phyloP scores from a whole-genome alignment of 2,888 invertebrate genomes.

The Yponomeuta plumbellus region DNA sequence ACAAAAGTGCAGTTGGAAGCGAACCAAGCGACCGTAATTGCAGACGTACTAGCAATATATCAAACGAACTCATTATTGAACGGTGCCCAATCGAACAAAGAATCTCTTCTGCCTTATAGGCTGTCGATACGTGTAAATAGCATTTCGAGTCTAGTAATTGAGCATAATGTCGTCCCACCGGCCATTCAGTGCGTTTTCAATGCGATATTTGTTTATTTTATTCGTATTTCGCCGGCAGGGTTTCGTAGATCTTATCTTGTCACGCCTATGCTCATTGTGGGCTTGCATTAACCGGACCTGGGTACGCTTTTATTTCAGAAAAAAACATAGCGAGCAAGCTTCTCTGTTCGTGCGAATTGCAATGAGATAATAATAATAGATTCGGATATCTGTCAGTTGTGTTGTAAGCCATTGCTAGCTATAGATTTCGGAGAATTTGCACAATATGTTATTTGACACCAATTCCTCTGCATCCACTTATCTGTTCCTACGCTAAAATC shows the following conservation, averaged over 20 bases:
- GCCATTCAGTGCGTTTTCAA: slow-evolving; percentile 64
- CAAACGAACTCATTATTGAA: slow-evolving; percentile 40
- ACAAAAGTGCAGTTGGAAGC: slow-evolving; percentile 45
- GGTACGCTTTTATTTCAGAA: slow-evolving; percentile 47
- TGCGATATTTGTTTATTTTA: slow-evolving; percentile 65
- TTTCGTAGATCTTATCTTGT: slow-evolving; percentile 68
- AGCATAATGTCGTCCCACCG: slow-evolving; percentile 61
- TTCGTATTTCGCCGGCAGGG: slow-evolving; percentile 54
- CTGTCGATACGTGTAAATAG: slow-evolving; percentile 49
- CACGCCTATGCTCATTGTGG: slow-evolving; percentile 52
- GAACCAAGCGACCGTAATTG: slow-evolving; percentile 58
- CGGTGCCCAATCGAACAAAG: slow-evolving; percentile 36
- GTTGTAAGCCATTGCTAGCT: neutral
- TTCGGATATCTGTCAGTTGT: neutral
- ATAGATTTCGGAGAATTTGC: neutral
- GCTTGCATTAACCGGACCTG: slow-evolving; percentile 38
- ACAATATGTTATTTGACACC: neutral
- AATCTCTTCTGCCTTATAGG: slow-evolving; percentile 40
- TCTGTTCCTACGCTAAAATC: neutral
- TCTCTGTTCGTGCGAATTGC: slow-evolving; percentile 48
- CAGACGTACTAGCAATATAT: slow-evolving; percentile 46
- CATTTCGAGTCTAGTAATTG: slow-evolving; percentile 55
- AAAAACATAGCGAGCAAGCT: slow-evolving; percentile 31
- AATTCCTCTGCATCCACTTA: neutral
- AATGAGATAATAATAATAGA: slow-evolving; percentile 43